phyloP scores from a whole-genome alignment of 2,888 invertebrate species.

The Erebia ligea region DNA sequence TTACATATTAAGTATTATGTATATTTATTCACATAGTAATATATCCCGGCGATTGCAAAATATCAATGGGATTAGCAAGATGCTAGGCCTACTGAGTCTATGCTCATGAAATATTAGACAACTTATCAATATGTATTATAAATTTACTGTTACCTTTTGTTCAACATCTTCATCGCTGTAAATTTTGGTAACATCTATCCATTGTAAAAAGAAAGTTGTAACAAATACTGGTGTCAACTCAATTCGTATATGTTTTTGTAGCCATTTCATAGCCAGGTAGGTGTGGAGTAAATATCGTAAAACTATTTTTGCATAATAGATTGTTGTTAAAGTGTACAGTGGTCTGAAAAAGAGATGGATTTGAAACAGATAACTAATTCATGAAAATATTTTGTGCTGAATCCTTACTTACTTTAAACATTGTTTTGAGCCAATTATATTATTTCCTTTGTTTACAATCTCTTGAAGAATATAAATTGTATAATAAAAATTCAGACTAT shows the following conservation, averaged over 20 bases:
- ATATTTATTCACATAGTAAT: too few relatives aligned
- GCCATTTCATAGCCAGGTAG: constrained; percentile 61
- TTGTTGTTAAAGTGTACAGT: constrained; percentile 61
- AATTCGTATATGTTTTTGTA: constrained; percentile 45
- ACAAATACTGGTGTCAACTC: constrained; percentile 56
- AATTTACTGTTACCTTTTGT: constrained; percentile 46
- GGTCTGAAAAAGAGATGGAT: constrained; percentile 48
- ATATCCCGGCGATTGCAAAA: too few relatives aligned
- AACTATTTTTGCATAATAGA: constrained; percentile 59
- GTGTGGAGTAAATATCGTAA: constrained; percentile 59
- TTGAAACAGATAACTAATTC: background rate
- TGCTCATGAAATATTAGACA: too few relatives aligned
- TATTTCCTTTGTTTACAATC: constrained; percentile 49
- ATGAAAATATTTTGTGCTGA: background rate
- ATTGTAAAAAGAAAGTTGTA: constrained; percentile 64
- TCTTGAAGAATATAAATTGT: constrained; percentile 59
- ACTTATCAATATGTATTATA: too few relatives aligned
- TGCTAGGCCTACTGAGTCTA: too few relatives aligned
- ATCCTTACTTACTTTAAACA: constrained; percentile 49
- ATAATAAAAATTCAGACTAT: constrained; percentile 54
- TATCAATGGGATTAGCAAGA: too few relatives aligned
- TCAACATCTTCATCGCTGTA: constrained; percentile 54
- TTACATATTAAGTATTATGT: too few relatives aligned
- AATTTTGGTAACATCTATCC: constrained; percentile 58
- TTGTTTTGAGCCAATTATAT: constrained; percentile 42